Conservation (phyloP, 1,140 invertebrate species). For the Drosophila repleta region DNA sequence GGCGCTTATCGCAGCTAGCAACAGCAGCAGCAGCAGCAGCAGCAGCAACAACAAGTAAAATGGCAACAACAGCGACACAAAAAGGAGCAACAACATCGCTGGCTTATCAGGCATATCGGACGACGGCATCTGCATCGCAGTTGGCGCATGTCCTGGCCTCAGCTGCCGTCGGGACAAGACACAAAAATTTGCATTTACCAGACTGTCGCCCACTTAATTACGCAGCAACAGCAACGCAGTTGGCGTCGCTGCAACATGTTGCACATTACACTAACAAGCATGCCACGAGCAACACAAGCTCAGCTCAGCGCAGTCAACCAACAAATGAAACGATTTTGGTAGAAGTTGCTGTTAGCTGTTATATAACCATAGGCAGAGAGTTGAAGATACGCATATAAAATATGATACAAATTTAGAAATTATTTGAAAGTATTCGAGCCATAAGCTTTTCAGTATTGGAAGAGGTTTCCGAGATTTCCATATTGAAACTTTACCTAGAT, state of each 20-base stretch:
- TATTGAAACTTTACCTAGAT: too few species aligned
- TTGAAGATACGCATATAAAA: too few species aligned
- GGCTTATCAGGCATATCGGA: slow-evolving; percentile 69
- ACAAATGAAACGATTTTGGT: slow-evolving; percentile 36
- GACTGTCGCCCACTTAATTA: slow-evolving; percentile 81
- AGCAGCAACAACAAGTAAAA: slow-evolving; percentile 18
- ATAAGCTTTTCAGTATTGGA: too few species aligned
- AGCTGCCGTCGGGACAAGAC: slow-evolving; percentile 62
- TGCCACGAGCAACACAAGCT: slow-evolving; percentile 22
- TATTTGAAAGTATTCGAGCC: too few species aligned
- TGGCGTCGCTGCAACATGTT: slow-evolving; percentile 66
- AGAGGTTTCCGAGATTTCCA: too few species aligned
- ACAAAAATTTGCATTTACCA: slow-evolving; percentile 80
- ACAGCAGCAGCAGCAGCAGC: slow-evolving; percentile 30
- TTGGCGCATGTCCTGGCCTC: slow-evolving; percentile 66
- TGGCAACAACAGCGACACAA: too few species aligned
- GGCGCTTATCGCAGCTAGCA: slow-evolving; percentile 63
- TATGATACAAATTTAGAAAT: too few species aligned
- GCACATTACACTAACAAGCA: slow-evolving; percentile 70
- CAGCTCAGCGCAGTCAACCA: slow-evolving; percentile 18
- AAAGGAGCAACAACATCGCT: slow-evolving; percentile 23
- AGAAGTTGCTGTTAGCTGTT: too few species aligned
- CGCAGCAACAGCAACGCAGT: slow-evolving; percentile 66
- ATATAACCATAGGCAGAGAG: too few species aligned
- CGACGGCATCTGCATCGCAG: slow-evolving; percentile 54